Conservation (phyloP, 2,888 invertebrate genomes). For the Callyntrura guangdongensis region DNA sequence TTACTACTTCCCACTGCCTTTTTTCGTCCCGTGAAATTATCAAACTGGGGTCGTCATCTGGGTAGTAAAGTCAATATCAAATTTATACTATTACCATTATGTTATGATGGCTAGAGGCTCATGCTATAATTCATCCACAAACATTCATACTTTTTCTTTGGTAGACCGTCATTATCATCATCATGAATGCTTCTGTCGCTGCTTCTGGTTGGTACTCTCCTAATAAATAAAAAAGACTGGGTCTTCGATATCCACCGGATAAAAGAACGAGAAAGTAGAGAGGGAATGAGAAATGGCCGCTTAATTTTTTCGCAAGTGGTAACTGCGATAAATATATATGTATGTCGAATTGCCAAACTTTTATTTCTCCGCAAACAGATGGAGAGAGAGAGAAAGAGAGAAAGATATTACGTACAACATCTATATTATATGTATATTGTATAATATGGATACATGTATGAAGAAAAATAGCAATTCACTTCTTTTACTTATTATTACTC, state of each 20-base stretch:
- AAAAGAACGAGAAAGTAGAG: not conserved
- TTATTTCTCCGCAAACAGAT: not conserved
- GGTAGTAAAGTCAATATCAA: conserved; percentile 20
- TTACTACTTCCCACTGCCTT: not conserved
- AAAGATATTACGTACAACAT: not conserved
- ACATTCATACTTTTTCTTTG: not conserved
- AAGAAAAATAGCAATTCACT: conserved; percentile 34
- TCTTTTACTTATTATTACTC: conserved; percentile 35
- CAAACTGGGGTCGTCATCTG: conserved; percentile 42
- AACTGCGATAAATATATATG: conserved; percentile 34
- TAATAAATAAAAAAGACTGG: too few species aligned
- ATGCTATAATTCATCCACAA: not conserved
- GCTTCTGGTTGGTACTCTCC: not conserved
- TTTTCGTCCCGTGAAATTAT: conserved; percentile 61
- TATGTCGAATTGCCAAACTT: conserved; percentile 30
- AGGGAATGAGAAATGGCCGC: conserved; percentile 10
- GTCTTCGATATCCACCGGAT: too few species aligned
- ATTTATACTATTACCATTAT: not conserved
- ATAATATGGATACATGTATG: not conserved
- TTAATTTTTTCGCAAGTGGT: conserved; percentile 42
- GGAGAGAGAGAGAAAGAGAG: not conserved
- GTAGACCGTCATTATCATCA: not conserved
- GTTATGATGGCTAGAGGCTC: not conserved
- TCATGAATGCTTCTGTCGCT: too few species aligned
- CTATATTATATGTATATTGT: not conserved